Percentiles rank a stretch among this genome's conserved stretches.
Evolutionary conservation across 2,888 invertebrate species (phyloP).

Genomic region (Parnassius orleans): DNA sequence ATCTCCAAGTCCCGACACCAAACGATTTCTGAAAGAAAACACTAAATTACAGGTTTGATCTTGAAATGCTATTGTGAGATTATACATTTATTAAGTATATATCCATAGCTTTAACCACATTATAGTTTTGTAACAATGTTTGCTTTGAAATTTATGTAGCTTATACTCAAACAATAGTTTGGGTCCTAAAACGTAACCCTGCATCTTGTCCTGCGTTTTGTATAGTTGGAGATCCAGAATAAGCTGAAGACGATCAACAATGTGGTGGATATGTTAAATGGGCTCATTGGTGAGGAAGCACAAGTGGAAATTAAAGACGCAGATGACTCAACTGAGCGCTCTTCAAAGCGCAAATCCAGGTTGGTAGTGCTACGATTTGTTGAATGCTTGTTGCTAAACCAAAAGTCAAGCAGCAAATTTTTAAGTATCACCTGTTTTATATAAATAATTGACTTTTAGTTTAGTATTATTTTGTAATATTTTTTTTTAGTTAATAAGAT

Average conservation of each 20-base stretch:
- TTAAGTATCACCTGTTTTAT: background rate
- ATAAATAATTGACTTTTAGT: constrained; percentile 6
- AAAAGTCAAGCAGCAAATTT: background rate
- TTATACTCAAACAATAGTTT: constrained; percentile 36
- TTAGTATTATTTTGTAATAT: constrained; percentile 1
- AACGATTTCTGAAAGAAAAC: constrained; percentile 90
- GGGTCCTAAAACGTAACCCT: constrained; percentile 26
- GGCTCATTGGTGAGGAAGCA: constrained; percentile 89
- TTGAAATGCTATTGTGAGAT: constrained; percentile 30
- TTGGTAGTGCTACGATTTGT: constrained; percentile 38
- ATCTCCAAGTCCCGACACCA: constrained; percentile 88
- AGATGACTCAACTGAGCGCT: constrained; percentile 51
- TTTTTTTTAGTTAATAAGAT: background rate
- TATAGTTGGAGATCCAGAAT: constrained; percentile 88
- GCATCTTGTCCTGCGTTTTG: constrained; percentile 40
- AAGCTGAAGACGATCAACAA: constrained; percentile 91
- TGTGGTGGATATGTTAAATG: constrained; percentile 93
- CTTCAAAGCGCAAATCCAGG: constrained; percentile 70
- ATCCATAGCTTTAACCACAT: constrained; percentile 33
- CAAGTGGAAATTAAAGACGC: constrained; percentile 43
- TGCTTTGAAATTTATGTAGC: constrained; percentile 33
- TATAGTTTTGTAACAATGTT: constrained; percentile 36
- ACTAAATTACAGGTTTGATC: constrained; percentile 89
- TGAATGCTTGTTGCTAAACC: constrained; percentile 24
- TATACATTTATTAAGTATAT: constrained; percentile 29